phyloP scores from a whole-genome alignment of 2,888 invertebrate species.

The Nemoura dubitans region DNA sequence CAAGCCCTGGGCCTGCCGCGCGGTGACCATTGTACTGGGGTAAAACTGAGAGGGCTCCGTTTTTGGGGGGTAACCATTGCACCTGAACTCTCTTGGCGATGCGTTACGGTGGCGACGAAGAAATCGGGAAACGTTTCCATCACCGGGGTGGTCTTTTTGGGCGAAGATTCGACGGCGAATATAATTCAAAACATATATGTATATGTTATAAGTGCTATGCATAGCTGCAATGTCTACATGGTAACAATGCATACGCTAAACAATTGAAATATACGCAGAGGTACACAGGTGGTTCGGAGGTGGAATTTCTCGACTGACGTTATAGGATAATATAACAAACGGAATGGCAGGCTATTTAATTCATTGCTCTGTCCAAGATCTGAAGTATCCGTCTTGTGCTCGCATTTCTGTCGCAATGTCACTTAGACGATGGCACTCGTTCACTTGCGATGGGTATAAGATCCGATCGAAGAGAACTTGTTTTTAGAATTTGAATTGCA shows the following conservation, averaged over 20 bases:
- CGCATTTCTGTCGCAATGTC: neutral
- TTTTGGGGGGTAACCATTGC: neutral
- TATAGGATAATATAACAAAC: neutral
- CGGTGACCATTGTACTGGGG: neutral
- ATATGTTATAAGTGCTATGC: neutral
- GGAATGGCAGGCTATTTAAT: slow-evolving; percentile 12
- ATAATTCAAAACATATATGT: neutral
- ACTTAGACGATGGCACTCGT: neutral
- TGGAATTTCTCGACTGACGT: neutral
- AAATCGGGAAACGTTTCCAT: neutral
- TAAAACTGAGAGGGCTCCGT: neutral
- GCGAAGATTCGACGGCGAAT: neutral
- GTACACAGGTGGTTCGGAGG: neutral
- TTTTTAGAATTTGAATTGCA: neutral
- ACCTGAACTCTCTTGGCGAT: neutral
- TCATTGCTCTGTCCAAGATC: neutral
- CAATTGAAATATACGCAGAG: neutral
- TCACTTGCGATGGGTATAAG: neutral
- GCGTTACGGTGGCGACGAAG: neutral
- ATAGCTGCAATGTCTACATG: neutral
- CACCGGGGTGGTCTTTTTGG: neutral
- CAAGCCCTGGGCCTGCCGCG: neutral
- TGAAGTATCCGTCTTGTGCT: neutral
- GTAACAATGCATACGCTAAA: neutral
- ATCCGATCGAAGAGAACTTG: neutral